phyloP scores from a whole-genome alignment of 2,888 invertebrate species.

The Drosophila cyrtoloma region DNA sequence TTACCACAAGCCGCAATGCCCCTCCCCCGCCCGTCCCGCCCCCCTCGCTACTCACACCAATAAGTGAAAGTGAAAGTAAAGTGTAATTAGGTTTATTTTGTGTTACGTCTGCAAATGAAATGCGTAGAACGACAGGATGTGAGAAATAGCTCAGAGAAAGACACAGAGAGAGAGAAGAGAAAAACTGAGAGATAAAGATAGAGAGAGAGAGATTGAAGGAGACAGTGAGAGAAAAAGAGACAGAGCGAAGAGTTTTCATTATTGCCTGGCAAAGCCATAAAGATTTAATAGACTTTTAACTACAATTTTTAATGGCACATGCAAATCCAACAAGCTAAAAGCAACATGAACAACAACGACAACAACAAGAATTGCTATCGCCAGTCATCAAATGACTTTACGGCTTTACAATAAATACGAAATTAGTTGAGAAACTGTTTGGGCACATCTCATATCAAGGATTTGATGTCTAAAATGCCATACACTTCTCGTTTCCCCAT shows the following conservation, averaged over 20 bases:
- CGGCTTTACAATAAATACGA: constrained; percentile 29
- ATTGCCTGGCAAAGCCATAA: constrained; percentile 42
- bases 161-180: not conserved
- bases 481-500: not conserved
- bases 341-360: not conserved
- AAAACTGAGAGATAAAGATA: not conserved
- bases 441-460: constrained; percentile 22
- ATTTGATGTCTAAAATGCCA: not conserved
- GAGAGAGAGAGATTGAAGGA: not conserved
- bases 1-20: constrained; percentile 22
- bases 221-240: not conserved
- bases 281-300: constrained; percentile 57
- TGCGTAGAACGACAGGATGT: constrained; percentile 46
- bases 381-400: constrained; percentile 26
- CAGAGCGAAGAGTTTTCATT: constrained; percentile 33
- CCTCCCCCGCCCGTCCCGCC: not conserved
- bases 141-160: constrained; percentile 34
- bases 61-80: constrained; percentile 74
- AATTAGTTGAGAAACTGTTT: constrained; percentile 24
- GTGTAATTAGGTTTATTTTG: constrained; percentile 79
- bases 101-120: constrained; percentile 66
- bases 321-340: constrained; percentile 36
- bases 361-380: constrained; percentile 6
- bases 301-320: constrained; percentile 48
- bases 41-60: constrained; percentile 17